Conservation (phyloP, 2,888 invertebrate genomes). For the Achlya flavicornis region DNA sequence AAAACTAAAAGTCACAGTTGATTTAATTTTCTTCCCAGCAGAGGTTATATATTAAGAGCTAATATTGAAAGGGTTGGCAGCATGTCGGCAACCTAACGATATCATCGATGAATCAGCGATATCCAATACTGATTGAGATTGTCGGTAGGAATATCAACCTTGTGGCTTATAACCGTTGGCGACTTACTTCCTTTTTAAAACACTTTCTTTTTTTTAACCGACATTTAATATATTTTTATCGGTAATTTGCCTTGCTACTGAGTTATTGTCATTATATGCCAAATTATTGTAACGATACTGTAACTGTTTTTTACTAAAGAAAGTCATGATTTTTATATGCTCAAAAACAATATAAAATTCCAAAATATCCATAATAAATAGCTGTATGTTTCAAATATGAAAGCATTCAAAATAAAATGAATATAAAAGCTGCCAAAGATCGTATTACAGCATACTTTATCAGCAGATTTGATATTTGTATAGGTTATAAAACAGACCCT, state of each 20-base stretch:
- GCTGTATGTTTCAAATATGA: too few species aligned
- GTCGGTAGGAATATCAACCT: constrained; percentile 1
- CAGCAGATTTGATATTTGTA: neutral
- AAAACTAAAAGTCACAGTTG: neutral
- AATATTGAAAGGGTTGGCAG: neutral
- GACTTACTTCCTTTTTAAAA: neutral
- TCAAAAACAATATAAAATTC: too few species aligned
- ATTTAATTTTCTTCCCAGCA: neutral
- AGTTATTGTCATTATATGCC: too few species aligned
- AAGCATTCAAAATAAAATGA: neutral
- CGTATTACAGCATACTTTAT: neutral
- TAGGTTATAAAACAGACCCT: constrained; percentile 6
- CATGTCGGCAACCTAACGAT: neutral
- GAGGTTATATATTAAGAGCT: neutral
- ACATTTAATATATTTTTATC: neutral
- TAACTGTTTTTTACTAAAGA: too few species aligned
- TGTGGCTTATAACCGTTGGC: neutral
- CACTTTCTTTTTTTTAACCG: neutral
- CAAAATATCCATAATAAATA: too few species aligned
- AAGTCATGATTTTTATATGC: too few species aligned
- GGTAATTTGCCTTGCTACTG: neutral
- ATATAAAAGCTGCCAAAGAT: neutral
- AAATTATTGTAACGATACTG: too few species aligned
- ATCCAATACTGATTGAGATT: constrained; percentile 2
- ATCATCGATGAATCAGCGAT: constrained; percentile 4